Evolutionary conservation across 2,888 invertebrate species (phyloP), one percentile per base, ranked within the genome.

Genomic region (Entomobrya proxima): DNA sequence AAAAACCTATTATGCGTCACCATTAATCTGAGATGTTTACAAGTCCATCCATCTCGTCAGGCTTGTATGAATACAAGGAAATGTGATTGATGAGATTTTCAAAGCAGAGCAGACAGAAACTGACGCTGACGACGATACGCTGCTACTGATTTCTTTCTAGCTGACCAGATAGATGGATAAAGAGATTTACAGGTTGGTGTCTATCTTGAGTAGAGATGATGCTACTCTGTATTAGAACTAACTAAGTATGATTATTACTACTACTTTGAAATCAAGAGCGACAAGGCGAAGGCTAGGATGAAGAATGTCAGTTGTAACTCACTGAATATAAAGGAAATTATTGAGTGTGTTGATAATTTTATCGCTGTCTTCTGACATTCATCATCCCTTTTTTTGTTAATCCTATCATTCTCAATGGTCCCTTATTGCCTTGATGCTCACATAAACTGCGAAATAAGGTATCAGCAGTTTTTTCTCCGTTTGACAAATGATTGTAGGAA

Each of bases 211-310:
- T n/a, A n/a, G n/a, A n/a, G n/a, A n/a, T n/a, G 58, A 55, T 69
- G 72, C 58, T 52, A 32, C 64, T 82, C 47, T 58, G 69, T 27
- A 35, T 69, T n/a, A 27, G 21, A 18, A 61, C 69, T 50, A 0
- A n/a, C 32, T 58, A 9, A 44, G 24, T 58, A 44, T 44, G 44
- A 40, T 55, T 40, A 40, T 67, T 80, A 40, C 76, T 80, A 40
- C 76, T 35, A 55, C 76, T 72, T 67, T 37, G 77, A 84, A 77
- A 84, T 84, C 84, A 67, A 84, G 84, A 84, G 69, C 84, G 84
- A 84, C 84, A 84, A 84, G 84, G 84, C 84, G 78, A 84, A 84
- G 84, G 84, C 50, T 84, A 78, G 78, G 77, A 72, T 69, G 84
- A 84, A 72, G 84, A 84, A 84, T 84, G 84, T 69, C 84, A 84